phyloP scores from a whole-genome alignment of 2,797 vertebrate genomes.

The Enteromius argenteus region DNA sequence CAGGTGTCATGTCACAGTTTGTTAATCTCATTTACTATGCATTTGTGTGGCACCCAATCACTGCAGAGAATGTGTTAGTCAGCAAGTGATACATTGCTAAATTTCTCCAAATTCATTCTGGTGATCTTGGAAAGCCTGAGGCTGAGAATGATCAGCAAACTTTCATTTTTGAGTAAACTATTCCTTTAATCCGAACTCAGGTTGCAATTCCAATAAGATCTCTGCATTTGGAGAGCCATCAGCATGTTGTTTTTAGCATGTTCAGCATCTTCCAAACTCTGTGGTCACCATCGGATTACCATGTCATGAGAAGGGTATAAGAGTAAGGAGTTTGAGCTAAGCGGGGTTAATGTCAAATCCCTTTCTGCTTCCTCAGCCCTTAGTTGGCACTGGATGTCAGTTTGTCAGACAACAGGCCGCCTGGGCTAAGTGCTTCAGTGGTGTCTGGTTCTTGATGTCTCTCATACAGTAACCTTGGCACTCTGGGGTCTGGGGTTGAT shows the following conservation, averaged over 20 bases:
- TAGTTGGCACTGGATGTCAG: conserved; percentile 31
- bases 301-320: conserved; percentile 45
- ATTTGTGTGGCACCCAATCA: background rate
- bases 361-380: conserved; percentile 53
- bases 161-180: background rate
- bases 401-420: conserved; percentile 43
- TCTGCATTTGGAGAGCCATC: conserved; percentile 21
- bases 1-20: background rate
- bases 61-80: background rate
- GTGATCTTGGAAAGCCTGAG: background rate
- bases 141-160: background rate
- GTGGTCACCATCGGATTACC: conserved; percentile 42
- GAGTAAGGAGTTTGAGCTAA: conserved; percentile 57
- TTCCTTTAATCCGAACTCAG: background rate
- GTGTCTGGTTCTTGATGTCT: conserved; percentile 17
- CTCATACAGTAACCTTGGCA: background rate
- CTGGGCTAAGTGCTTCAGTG: conserved; percentile 7
- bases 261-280: conserved; percentile 45
- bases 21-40: background rate
- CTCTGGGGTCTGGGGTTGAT: conserved; percentile 1
- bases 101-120: background rate
- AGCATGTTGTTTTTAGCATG: conserved; percentile 21
- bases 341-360: conserved; percentile 57
- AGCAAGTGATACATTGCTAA: background rate
- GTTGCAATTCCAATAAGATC: conserved; percentile 19